A percentile compares a stretch with the other conserved stretches of the same genome.
These are phyloP conservation scores for Troilus luridus DNA, from an alignment of 2,888 invertebrate genomes.

Conservation along the genomic window DNA sequence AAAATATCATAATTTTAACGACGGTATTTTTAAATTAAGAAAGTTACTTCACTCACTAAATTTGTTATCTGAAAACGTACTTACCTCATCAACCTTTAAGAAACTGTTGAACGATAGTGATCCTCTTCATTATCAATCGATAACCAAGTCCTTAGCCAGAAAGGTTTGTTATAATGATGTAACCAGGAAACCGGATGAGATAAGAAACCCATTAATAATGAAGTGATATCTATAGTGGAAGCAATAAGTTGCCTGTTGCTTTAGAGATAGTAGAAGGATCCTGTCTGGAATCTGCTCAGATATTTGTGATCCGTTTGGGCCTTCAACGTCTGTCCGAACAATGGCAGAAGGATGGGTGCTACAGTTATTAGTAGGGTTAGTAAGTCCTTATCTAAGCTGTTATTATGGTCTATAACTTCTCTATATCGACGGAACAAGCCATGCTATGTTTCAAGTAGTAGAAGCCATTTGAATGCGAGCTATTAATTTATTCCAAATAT, in stretches of 20 bases:
- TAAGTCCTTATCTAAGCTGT: background rate
- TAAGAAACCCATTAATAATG: background rate
- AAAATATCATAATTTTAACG: too few species aligned
- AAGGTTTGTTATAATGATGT: background rate
- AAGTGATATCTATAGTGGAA: background rate
- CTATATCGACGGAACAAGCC: background rate
- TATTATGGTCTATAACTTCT: background rate
- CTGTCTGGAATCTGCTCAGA: background rate
- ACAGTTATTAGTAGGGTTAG: background rate
- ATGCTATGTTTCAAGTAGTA: background rate
- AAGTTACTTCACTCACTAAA: too few species aligned
- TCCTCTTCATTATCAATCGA: background rate
- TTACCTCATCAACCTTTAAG: too few species aligned
- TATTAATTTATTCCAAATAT: background rate
- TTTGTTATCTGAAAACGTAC: too few species aligned
- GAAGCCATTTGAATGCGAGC: background rate
- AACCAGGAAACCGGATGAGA: slow-evolving; percentile 16
- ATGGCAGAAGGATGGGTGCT: background rate
- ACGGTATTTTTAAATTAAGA: too few species aligned
- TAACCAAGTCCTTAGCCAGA: background rate
- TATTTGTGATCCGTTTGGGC: slow-evolving; percentile 1
- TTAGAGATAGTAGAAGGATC: background rate
- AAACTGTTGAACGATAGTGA: background rate
- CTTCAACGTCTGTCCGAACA: slow-evolving; percentile 6
- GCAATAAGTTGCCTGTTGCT: slow-evolving; percentile 16